Evolutionary conservation across 2,113 vertebrate genomes (phyloP).

Genomic region (Pelvicachromis taeniatus): DNA sequence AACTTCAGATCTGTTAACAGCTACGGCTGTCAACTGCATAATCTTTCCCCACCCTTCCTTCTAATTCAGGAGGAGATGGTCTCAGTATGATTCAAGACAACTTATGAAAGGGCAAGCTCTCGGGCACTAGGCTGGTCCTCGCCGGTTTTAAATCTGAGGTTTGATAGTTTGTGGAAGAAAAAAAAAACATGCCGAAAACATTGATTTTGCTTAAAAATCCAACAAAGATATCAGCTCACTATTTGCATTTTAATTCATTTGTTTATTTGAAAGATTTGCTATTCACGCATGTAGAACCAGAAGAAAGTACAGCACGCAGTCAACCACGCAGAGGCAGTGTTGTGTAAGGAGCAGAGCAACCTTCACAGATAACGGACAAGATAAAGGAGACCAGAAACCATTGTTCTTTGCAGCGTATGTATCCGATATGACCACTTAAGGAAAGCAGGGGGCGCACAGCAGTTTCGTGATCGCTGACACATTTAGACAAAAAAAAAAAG

Average conservation of each 20-base stretch:
- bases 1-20: background rate
- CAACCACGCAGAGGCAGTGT: conserved; percentile 53
- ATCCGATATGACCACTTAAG: background rate
- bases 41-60: background rate
- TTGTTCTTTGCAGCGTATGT: background rate
- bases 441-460: background rate
- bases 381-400: background rate
- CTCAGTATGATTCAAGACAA: background rate
- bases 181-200: background rate
- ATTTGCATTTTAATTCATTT: background rate
- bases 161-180: background rate
- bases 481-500: background rate
- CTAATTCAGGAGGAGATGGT: background rate
- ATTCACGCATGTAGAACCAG: background rate
- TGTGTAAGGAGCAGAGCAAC: conserved; percentile 4
- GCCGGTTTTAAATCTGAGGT: background rate
- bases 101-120: background rate
- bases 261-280: background rate
- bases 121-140: background rate
- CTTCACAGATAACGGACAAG: background rate
- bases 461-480: background rate
- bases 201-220: background rate
- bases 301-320: background rate
- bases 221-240: background rate
- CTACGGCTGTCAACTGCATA: background rate